A percentile compares a stretch with the other conserved stretches of the same genome.
Evolutionary conservation across 2,113 vertebrate genomes (phyloP).

Genomic region (Cyprinodon tularosa): DNA sequence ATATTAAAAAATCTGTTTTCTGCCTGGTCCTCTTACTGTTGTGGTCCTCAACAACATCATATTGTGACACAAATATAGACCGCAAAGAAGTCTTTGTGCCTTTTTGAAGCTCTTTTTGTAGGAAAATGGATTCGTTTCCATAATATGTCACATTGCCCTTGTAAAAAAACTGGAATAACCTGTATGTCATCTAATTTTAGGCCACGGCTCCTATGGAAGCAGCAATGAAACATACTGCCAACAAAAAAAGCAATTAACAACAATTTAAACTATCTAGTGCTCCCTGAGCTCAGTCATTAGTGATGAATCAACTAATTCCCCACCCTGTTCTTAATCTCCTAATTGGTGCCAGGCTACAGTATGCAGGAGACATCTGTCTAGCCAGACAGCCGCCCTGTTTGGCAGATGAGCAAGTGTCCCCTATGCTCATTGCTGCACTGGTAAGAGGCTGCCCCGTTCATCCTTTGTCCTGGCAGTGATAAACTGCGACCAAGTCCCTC

Average conservation of each 20-base stretch:
- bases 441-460: slow-evolving; percentile 45
- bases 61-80: too few species aligned
- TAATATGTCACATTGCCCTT: background rate
- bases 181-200: background rate
- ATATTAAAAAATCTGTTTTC: too few species aligned
- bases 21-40: too few species aligned
- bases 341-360: slow-evolving; percentile 45
- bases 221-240: slow-evolving; percentile 20
- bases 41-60: too few species aligned
- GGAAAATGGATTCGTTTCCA: background rate
- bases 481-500: slow-evolving; percentile 35
- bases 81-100: too few species aligned
- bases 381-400: slow-evolving; percentile 24
- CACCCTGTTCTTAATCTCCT: slow-evolving; percentile 34
- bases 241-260: slow-evolving; percentile 55
- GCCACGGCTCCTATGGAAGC: background rate
- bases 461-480: slow-evolving; percentile 54
- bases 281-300: slow-evolving; percentile 42
- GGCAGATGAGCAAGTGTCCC: slow-evolving; percentile 41
- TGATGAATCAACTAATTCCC: slow-evolving; percentile 51
- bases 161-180: slow-evolving; percentile 10
- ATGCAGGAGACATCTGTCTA: slow-evolving; percentile 44
- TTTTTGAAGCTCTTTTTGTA: background rate
- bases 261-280: slow-evolving; percentile 35
- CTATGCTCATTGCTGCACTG: slow-evolving; percentile 24